Conservation (phyloP, 2,797 vertebrate genomes). For the Arnoldichthys spilopterus region DNA sequence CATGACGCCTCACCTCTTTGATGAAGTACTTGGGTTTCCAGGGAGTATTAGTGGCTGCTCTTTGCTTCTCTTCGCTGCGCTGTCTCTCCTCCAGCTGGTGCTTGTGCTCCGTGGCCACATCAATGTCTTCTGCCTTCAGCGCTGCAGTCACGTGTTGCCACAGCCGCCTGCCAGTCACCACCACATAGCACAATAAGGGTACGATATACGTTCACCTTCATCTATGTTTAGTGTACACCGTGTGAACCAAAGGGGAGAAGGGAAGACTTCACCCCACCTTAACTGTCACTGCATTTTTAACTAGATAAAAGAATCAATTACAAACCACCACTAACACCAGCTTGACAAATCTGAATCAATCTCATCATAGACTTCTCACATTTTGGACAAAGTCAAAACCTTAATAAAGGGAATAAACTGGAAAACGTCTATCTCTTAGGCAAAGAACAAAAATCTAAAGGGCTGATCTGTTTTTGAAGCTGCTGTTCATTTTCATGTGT, state of each 20-base stretch:
- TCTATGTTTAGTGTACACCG: neutral
- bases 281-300: too few relatives aligned
- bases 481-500: too few relatives aligned
- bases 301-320: too few relatives aligned
- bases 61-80: conserved; percentile 84
- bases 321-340: too few relatives aligned
- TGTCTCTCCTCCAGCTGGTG: conserved; percentile 87
- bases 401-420: too few relatives aligned
- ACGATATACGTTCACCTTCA: neutral
- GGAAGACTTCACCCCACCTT: neutral
- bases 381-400: too few relatives aligned
- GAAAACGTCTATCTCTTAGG: too few relatives aligned
- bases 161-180: conserved; percentile 75
- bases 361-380: too few relatives aligned
- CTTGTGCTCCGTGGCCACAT: conserved; percentile 87
- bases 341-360: too few relatives aligned
- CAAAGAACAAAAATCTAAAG: too few relatives aligned
- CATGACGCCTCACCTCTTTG: conserved; percentile 82
- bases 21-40: conserved; percentile 90
- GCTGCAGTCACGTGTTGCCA: conserved; percentile 89
- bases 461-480: too few relatives aligned
- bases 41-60: conserved; percentile 65
- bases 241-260: neutral
- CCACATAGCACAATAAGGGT: neutral
- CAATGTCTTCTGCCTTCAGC: conserved; percentile 84